These are phyloP conservation scores for Teleiodes luculella DNA, from an alignment of 2,888 invertebrate species.

Conservation along the genomic window DNA sequence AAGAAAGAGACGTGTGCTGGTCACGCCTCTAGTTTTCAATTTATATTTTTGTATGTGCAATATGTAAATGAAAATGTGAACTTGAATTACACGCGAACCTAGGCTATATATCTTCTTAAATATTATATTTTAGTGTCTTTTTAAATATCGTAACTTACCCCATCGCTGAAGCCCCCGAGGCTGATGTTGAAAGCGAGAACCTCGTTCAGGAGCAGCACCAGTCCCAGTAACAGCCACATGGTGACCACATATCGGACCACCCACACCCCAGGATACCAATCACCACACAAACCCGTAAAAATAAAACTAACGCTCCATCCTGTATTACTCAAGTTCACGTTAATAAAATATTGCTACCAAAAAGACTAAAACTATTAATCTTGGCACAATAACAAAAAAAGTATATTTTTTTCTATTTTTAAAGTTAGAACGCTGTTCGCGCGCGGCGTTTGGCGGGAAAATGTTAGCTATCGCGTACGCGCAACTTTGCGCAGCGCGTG, in stretches of 20 bases:
- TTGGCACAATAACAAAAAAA: constrained; percentile 1
- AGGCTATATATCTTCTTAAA: neutral
- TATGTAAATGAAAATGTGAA: too few species aligned
- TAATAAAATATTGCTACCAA: constrained; percentile 14
- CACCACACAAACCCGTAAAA: neutral
- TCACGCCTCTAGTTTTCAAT: too few species aligned
- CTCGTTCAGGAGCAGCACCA: constrained; percentile 56
- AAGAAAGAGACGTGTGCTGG: too few species aligned
- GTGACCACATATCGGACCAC: constrained; percentile 55
- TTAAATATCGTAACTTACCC: constrained; percentile 40
- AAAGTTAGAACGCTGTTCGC: constrained; percentile 41
- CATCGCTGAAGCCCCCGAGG: constrained; percentile 43
- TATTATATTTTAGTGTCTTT: too few species aligned
- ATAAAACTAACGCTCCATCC: too few species aligned
- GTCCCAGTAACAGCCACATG: constrained; percentile 61
- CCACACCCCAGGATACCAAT: constrained; percentile 19
- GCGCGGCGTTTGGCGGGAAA: constrained; percentile 67
- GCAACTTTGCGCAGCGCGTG: constrained; percentile 52
- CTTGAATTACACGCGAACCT: neutral
- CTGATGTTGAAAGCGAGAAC: constrained; percentile 53
- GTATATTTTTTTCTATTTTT: constrained; percentile 29
- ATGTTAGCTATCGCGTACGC: constrained; percentile 52
- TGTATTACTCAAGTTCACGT: too few species aligned
- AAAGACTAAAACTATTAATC: constrained; percentile 5
- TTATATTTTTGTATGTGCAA: too few species aligned